A percentile compares a stretch with the other conserved stretches of the same genome.
phyloP scores from a whole-genome alignment of 2,113 vertebrate genomes.

The Rhabdomys dilectus region DNA sequence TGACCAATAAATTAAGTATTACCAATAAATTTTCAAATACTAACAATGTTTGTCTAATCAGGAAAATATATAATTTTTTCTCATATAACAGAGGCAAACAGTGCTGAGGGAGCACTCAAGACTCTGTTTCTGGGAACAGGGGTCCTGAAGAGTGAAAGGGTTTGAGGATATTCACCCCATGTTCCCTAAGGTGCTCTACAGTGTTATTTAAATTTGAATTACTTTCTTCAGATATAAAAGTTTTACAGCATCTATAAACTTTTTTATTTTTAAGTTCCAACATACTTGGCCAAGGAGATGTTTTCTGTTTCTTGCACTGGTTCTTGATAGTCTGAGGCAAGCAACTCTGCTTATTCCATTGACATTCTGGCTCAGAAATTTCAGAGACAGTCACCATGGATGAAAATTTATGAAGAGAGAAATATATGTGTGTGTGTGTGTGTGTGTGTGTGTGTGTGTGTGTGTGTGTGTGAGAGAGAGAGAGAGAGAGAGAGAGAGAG shows the following conservation, averaged over 20 bases:
- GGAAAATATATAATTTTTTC: not conserved
- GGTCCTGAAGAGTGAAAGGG: accelerated
- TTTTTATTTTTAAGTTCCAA: not conserved
- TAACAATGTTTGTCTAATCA: not conserved
- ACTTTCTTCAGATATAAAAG: not conserved
- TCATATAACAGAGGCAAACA: not conserved
- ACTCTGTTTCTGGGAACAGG: not conserved
- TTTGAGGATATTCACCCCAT: not conserved
- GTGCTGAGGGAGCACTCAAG: not conserved
- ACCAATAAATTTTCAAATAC: not conserved
- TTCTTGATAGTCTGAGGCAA: not conserved
- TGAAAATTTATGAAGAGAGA: not conserved
- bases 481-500: not conserved
- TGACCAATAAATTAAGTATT: not conserved
- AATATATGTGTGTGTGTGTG: no score
- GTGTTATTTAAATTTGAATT: not conserved
- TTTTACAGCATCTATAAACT: accelerated
- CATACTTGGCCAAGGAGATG: not conserved
- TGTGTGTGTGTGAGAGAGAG: no score
- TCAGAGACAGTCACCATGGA: not conserved
- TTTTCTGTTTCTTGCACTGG: not conserved
- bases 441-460: no score
- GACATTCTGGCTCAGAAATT: not conserved
- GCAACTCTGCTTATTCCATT: not conserved
- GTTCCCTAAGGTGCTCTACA: accelerated